Percentiles rank a stretch among this genome's conserved stretches.
Evolutionary conservation across 1,140 invertebrate species (phyloP).

Genomic region (Latrodectus geometricus): DNA sequence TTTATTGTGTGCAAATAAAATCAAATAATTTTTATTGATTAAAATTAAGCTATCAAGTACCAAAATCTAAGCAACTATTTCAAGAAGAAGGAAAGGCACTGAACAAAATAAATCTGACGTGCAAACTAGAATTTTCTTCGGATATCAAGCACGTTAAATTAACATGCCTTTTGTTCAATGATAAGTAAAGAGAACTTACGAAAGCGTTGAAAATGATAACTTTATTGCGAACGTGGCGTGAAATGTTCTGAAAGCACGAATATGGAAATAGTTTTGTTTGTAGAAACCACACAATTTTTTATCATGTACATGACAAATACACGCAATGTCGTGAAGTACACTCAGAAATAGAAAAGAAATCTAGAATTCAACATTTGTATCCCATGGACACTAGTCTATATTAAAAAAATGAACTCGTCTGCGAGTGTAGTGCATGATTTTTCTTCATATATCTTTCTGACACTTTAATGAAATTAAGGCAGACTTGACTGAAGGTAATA

Average conservation of each 20-base stretch:
- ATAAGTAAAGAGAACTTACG: slow-evolving; percentile 26
- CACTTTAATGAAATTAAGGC: too few species aligned
- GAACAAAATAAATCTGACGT: slow-evolving; percentile 5
- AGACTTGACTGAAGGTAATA: too few species aligned
- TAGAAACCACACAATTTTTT: neutral
- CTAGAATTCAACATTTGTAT: neutral
- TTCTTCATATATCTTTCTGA: too few species aligned
- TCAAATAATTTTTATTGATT: too few species aligned
- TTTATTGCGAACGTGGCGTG: slow-evolving; percentile 35
- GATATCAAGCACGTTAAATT: slow-evolving; percentile 5
- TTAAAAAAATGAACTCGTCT: too few species aligned
- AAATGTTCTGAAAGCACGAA: slow-evolving; percentile 41
- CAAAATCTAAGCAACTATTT: neutral
- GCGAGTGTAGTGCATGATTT: too few species aligned
- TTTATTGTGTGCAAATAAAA: too few species aligned
- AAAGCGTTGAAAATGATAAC: slow-evolving; percentile 58
- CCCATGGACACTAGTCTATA: too few species aligned
- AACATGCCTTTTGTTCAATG: slow-evolving; percentile 17
- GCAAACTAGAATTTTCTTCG: neutral
- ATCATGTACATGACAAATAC: neutral
- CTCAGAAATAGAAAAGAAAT: neutral
- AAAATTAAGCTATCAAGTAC: too few species aligned
- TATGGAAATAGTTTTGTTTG: neutral
- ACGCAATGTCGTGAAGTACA: neutral
- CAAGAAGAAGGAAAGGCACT: neutral